Base-by-base conservation (phyloP, 2,888 invertebrate species). In the Aethes cnicana region DNA sequence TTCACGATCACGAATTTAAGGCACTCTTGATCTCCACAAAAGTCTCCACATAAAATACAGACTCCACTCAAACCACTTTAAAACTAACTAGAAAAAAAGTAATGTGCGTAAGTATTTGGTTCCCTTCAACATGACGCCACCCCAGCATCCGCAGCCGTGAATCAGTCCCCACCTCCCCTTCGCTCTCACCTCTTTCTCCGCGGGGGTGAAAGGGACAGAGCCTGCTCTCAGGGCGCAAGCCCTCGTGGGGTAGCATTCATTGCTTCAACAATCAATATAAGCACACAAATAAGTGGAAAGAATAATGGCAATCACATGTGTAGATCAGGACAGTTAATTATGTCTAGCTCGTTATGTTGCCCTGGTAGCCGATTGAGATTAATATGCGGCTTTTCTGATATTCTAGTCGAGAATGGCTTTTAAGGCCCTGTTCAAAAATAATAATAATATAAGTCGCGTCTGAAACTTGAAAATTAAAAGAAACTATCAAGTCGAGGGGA, bases 81-180 rank as follows among this genome's bases (percentile, higher is more conserved):
- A n/a, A n/a, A n/a, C n/a, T n/a, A n/a, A n/a, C n/a, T 12, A 17
- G 14, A 47, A 28, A 23, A 47, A 49, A 56, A 54, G 20, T 21
- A 5, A 7, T 36, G n/a, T 20, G 23, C 8, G 23, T 23, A 3
- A 23, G 7, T 25, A 30, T 30, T 54, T 74, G 69, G 63, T 63
- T 70, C 63, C 36, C 37, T 79, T 56, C 32, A 55, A 57, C 59
- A 72, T 72, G 32, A 16, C 23, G n/a, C 56, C 37, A 59, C 65
- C 79, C 56, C 84, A 84, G 84, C 84, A 81, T 85, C 84, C 77
- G 83, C 80, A 81, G 72, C 77, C 68, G 75, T 79, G 82, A 81
- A 84, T 79, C 73, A 79, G 81, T 82, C 74, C 69, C 37, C 52
- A 59, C 60, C 59, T 77, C 77, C 74, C 77, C 54, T 56, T 81